Base-by-base conservation (phyloP, 1,140 invertebrate genomes). In the Brachionus rotundiformis region DNA sequence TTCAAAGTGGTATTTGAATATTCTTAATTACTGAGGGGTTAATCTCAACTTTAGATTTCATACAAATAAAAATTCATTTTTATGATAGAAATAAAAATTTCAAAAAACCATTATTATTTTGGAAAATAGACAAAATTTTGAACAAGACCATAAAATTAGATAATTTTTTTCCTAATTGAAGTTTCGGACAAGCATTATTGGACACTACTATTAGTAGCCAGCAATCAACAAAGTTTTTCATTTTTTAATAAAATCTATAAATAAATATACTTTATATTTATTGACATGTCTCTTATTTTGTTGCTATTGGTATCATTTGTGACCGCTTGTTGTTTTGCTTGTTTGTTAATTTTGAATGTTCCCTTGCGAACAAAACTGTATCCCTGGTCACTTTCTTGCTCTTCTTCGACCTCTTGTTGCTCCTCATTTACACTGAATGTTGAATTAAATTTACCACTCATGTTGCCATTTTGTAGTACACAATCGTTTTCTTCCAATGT, bases 401-500 rank as follows among this genome's bases (percentile, higher is more conserved):
- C 23, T 0, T 83, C 82, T 6, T 83, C 83, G 11, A 49, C 82
- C 5, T 81, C 44, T n/a, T 47, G 75, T 19, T 84, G 83, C 65
- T 86, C 85, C 11, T 73, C 68, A 44, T 76, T 36, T 4, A 82
- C 25, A 44, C 47, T 44, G 33, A 29, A 44, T 16, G 41, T 59
- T 7, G 36, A 41, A 47, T 81, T 71, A 29, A 82, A 65, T 36
- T 68, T 76, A 6, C 82, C 23, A 36, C 79, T 75, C 61, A 84
- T 83, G 82, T 87, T 87, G 5, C n/a, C 19, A 13, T 84, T 85
- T 54, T 87, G 86, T 31, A 87, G 82, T 29, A 88, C 87, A 19
- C 88, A 85, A 83, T 88, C 87, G 16, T 82, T 82, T 59, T 88
- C 87, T 82, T 88, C 87, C 2, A 88, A 83, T 4, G 85, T 81